A percentile compares a stretch with the other conserved stretches of the same genome.
These are phyloP conservation scores for Sylvietta virens DNA, from an alignment of 2,113 vertebrate genomes.

Conservation along the genomic window DNA sequence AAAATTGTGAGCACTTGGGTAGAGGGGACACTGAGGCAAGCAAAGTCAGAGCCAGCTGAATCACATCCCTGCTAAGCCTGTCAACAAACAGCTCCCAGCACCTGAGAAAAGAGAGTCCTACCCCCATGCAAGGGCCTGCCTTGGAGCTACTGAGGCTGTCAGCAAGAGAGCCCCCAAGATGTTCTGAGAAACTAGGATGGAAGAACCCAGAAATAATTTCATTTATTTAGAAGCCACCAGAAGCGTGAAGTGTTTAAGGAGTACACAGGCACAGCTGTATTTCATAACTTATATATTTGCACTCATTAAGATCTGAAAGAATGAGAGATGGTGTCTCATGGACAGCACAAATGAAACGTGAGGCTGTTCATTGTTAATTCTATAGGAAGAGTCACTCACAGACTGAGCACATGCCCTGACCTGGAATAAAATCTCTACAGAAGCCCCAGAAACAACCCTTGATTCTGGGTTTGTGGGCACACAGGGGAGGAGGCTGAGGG, in stretches of 20 bases:
- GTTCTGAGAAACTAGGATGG: neutral
- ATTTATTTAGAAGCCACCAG: neutral
- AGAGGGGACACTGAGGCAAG: neutral
- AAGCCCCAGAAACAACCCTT: neutral
- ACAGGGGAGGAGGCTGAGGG: neutral
- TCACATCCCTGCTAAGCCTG: neutral
- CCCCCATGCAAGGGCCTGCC: neutral
- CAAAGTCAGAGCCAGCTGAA: neutral
- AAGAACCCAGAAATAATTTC: neutral
- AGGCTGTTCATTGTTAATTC: neutral
- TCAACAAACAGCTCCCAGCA: neutral
- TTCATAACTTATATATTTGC: neutral
- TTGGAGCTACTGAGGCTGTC: neutral
- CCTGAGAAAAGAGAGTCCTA: neutral
- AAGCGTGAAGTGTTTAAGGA: rapidly evolving
- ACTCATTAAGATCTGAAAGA: neutral
- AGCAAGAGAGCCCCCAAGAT: neutral
- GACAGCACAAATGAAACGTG: neutral
- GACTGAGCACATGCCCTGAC: neutral
- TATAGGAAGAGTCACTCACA: neutral
- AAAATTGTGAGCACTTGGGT: neutral
- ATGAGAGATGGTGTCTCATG: neutral
- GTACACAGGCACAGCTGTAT: neutral
- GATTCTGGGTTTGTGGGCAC: neutral
- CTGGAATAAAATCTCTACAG: neutral